phyloP scores from a whole-genome alignment of 2,113 vertebrate species.

The Arvicanthis niloticus region DNA sequence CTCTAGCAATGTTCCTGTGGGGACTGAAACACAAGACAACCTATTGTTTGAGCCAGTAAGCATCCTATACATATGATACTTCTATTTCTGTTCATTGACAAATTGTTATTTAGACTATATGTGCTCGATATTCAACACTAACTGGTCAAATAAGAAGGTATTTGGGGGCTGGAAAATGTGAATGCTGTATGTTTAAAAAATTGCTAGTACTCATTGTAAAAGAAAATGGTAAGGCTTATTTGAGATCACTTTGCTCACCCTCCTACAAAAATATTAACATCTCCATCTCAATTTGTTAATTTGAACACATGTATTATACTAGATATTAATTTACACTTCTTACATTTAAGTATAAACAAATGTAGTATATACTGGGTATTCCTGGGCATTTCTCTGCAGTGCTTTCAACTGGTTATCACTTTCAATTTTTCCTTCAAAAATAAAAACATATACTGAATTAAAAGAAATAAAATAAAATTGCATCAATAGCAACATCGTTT shows the following conservation, averaged over 20 bases:
- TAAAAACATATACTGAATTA: neutral
- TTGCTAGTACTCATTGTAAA: neutral
- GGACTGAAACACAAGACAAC: neutral
- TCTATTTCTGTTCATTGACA: conserved; percentile 1
- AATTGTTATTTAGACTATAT: neutral
- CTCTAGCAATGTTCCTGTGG: neutral
- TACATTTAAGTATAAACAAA: neutral
- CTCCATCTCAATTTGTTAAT: neutral
- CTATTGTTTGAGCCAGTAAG: neutral
- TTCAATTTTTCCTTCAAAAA: too few species aligned
- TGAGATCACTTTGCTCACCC: neutral
- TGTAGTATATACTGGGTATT: too few species aligned
- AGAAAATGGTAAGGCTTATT: neutral
- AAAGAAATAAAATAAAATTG: neutral
- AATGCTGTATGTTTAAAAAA: neutral
- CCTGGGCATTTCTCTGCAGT: neutral
- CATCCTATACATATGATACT: neutral
- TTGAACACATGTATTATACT: neutral
- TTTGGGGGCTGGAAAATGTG: neutral
- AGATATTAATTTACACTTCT: neutral
- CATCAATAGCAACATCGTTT: neutral
- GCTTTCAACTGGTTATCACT: too few species aligned
- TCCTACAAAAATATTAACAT: neutral
- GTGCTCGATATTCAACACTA: neutral
- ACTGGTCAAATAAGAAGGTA: neutral